Evolutionary conservation across 1,140 invertebrate genomes (phyloP).

Genomic region (Ostrea edulis): DNA sequence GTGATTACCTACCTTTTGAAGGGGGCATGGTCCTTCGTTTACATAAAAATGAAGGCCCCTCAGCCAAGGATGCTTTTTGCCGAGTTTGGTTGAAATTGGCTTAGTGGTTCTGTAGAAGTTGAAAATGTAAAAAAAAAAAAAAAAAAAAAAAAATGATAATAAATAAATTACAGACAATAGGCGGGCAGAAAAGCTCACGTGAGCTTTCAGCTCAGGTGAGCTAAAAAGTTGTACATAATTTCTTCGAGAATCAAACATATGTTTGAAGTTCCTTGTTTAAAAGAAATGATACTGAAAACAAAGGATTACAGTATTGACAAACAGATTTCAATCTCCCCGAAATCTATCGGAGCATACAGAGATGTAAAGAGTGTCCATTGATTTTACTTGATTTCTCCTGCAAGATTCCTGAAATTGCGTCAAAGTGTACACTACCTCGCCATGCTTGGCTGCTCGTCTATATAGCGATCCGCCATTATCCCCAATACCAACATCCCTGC

Average conservation of each 20-base stretch:
- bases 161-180: too few relatives aligned
- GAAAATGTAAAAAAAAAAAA: too few relatives aligned
- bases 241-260: neutral
- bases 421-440: conserved; percentile 14
- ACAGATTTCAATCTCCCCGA: neutral
- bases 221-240: too few relatives aligned
- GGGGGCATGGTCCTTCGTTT: too few relatives aligned
- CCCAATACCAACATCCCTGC: neutral
- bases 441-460: neutral
- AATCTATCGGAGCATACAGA: neutral
- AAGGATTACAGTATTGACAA: neutral
- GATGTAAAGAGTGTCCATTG: neutral
- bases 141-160: too few relatives aligned
- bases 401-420: conserved; percentile 28
- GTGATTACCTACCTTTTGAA: too few relatives aligned
- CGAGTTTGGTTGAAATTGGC: too few relatives aligned
- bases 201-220: too few relatives aligned
- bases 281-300: neutral
- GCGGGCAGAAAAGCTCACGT: too few relatives aligned
- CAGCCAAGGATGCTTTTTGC: too few relatives aligned
- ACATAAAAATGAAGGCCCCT: too few relatives aligned
- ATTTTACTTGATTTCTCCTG: conserved; percentile 23
- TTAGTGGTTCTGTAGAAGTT: too few relatives aligned
- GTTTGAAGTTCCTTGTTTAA: neutral
- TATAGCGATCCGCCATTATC: neutral